Percentiles rank a stretch among this genome's conserved stretches.
These are phyloP conservation scores for Orius insidiosus DNA, from an alignment of 1,140 invertebrate genomes.

Conservation along the genomic window DNA sequence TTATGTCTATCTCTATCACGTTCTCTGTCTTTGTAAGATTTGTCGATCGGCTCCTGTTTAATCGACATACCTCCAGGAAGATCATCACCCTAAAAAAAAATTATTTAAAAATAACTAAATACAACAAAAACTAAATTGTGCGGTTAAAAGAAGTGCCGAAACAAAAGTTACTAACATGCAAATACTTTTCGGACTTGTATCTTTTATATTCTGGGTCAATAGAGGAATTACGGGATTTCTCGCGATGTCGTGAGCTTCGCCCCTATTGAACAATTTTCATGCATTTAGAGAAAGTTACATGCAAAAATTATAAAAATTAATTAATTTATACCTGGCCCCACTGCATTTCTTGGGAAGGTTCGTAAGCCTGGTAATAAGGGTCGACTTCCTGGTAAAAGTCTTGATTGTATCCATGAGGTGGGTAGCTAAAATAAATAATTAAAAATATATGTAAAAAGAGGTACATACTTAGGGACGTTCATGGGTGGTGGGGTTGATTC, in stretches of 20 bases:
- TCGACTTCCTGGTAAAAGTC: constrained; percentile 27
- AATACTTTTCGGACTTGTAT: constrained; percentile 2
- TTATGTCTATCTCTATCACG: constrained; percentile 16
- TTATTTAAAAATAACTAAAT: not conserved
- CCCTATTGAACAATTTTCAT: constrained; percentile 1
- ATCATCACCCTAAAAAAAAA: not conserved
- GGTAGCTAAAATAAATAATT: constrained; percentile 10
- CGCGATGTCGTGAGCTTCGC: constrained; percentile 7
- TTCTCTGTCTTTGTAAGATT: constrained; percentile 14
- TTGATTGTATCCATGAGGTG: constrained; percentile 9
- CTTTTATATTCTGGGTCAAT: not conserved
- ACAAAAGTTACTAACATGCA: not conserved
- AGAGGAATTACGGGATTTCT: not conserved
- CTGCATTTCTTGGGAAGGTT: constrained; percentile 52
- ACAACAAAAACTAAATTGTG: not conserved
- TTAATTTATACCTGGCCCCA: constrained; percentile 30
- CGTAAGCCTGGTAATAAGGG: constrained; percentile 50
- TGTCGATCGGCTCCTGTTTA: constrained; percentile 18
- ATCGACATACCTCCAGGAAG: constrained; percentile 12
- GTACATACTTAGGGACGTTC: not conserved
- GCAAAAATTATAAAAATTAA: not conserved
- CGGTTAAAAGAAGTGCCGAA: not conserved
- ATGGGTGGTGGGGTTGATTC: constrained; percentile 32
- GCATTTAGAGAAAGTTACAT: not conserved
- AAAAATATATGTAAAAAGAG: not conserved